Base-by-base conservation (phyloP, 64 coral and sea anemone genomes). In the Catalaphyllia jardinei region DNA sequence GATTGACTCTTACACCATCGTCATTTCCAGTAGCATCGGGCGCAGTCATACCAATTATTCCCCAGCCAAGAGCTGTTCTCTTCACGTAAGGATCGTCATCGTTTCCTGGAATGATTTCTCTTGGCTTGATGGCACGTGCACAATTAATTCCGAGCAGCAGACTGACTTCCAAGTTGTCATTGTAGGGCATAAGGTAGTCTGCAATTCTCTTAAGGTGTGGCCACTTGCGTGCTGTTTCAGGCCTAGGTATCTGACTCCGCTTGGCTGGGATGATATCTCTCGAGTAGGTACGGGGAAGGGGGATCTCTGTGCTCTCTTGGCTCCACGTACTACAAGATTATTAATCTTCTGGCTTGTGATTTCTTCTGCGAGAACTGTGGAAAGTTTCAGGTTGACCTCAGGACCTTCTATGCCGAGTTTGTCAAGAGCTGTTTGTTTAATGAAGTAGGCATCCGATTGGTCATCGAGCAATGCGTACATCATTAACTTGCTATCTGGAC, bases 401-500 rank as follows among this genome's bases (percentile, higher is more conserved):
- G 30, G 74, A 30, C 69, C 73, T 24, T 59, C 19, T 1, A 88
- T 25, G 9, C 46, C 51, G 10, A 76, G 72, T 24, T 60, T 62
- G 3, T 88, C 73, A 12, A 76, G 19, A 35, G 74, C 13, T 31
- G 52, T 24, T 30, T 62, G 0, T 39, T 88, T 88, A 16, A 92
- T 49, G 52, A 95, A 95, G 3, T 71, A 89, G 5, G 89, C 75
- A 62, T 95, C 93, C 52, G 89, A 92, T 25, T 95, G 89, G 50
- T 95, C 89, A 67, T 95, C 89, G 27, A 92, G 73, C 38, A 92
- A 60, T 2, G 94, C 94, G 24, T 92, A 95, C 13, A 95, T 78
- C 19, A 88, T 89, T 42, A 82, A 54, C 78, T 84, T 60, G 24
- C 60, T 71, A 6, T 67, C 72, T 62, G 86, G 73, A 30, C 80